These are phyloP conservation scores for Drosophila novamexicana DNA, from an alignment of 1,140 invertebrate genomes.

Conservation along the genomic window DNA sequence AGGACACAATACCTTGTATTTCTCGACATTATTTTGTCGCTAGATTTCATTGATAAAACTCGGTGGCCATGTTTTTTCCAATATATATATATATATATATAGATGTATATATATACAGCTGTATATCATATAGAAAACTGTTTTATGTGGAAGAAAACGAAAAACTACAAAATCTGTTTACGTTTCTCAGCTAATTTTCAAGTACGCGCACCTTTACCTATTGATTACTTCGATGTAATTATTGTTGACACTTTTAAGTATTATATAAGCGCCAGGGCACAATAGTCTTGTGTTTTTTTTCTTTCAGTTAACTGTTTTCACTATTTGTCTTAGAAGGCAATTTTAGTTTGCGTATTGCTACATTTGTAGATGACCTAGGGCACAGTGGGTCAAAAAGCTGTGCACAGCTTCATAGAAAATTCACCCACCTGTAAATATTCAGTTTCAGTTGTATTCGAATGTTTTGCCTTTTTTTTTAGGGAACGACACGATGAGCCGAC, in stretches of 20 bases:
- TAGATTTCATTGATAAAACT: slow-evolving; percentile 66
- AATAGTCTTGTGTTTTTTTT: slow-evolving; percentile 50
- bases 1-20: slow-evolving; percentile 1
- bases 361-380: not conserved
- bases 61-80: slow-evolving; percentile 49
- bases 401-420: slow-evolving; percentile 12
- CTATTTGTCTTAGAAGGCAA: not conserved
- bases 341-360: not conserved
- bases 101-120: not conserved
- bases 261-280: slow-evolving; percentile 64
- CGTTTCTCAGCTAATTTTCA: slow-evolving; percentile 37
- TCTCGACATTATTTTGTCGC: not conserved
- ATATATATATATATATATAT: slow-evolving; percentile 14
- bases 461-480: slow-evolving; percentile 27
- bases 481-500: slow-evolving; percentile 5
- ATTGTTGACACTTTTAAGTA: slow-evolving; percentile 52
- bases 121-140: slow-evolving; percentile 4
- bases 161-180: slow-evolving; percentile 30
- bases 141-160: slow-evolving; percentile 1
- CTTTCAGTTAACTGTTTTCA: slow-evolving; percentile 15
- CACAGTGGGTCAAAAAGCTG: slow-evolving; percentile 13
- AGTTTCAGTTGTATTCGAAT: slow-evolving; percentile 49
- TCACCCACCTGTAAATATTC: slow-evolving; percentile 72
- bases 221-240: slow-evolving; percentile 17
- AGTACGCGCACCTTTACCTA: slow-evolving; percentile 10